A percentile compares a stretch with the other conserved stretches of the same genome.
These are phyloP conservation scores for Pseudochaenichthys georgianus DNA, from an alignment of 2,797 vertebrate species.

Conservation along the genomic window DNA sequence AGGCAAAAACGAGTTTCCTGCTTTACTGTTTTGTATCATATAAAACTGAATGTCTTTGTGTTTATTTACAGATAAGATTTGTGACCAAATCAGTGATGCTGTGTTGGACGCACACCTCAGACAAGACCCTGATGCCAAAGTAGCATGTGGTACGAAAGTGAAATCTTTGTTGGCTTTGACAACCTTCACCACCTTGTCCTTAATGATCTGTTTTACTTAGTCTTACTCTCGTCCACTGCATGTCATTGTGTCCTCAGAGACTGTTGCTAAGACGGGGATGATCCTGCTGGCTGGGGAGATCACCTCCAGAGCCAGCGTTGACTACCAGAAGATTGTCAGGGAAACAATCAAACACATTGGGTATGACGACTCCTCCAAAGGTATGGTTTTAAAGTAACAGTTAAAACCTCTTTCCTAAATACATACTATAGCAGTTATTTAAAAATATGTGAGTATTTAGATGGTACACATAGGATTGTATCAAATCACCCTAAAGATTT, in stretches of 20 bases:
- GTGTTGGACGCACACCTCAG: constrained; percentile 95
- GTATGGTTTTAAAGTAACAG: constrained; percentile 65
- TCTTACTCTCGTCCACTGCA: constrained; percentile 2
- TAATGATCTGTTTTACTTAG: constrained; percentile 1
- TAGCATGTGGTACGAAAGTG: constrained; percentile 90
- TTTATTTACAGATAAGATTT: constrained; percentile 91
- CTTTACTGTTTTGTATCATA: no score
- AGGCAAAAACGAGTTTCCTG: no score
- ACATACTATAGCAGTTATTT: not conserved
- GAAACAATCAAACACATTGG: constrained; percentile 94
- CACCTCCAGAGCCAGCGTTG: constrained; percentile 90
- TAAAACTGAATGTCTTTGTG: no score
- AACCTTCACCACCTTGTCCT: constrained; percentile 4
- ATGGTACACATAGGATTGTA: not conserved
- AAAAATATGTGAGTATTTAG: not conserved
- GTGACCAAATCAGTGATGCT: constrained; percentile 96
- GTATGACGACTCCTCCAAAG: constrained; percentile 96
- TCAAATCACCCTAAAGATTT: not conserved
- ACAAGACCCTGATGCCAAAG: constrained; percentile 96
- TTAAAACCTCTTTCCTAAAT: not conserved
- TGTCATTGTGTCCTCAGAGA: constrained; percentile 84
- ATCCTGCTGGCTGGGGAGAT: constrained; percentile 96
- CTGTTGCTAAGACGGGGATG: constrained; percentile 97
- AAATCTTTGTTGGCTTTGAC: not conserved
- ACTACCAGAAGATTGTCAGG: constrained; percentile 95